Conservation (phyloP, 2,113 vertebrate species). For the Toxostoma redivivum region DNA sequence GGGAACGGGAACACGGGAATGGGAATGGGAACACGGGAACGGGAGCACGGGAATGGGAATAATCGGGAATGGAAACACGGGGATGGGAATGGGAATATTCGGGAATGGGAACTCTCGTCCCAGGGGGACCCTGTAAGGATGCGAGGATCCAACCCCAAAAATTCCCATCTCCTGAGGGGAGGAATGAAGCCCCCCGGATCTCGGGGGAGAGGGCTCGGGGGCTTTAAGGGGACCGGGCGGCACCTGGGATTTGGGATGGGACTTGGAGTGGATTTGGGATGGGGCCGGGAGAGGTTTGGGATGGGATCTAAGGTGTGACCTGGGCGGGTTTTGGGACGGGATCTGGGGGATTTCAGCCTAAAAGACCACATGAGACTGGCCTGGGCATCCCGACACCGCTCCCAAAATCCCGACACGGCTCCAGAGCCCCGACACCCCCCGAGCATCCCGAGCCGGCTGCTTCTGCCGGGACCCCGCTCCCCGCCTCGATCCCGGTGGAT, state of each 20-base stretch:
- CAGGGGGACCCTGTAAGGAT: neutral
- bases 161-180: neutral
- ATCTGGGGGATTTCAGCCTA: neutral
- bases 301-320: too few relatives aligned
- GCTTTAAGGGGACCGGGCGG: neutral
- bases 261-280: neutral
- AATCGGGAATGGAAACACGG: too few relatives aligned
- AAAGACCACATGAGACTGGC: neutral
- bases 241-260: neutral
- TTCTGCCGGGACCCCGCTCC: neutral
- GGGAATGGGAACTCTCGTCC: accelerated
- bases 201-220: neutral
- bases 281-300: neutral
- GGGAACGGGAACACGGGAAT: neutral
- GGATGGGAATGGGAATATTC: neutral
- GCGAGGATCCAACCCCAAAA: accelerated
- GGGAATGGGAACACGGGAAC: neutral
- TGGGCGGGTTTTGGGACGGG: neutral
- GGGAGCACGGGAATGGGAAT: neutral
- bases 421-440: neutral
- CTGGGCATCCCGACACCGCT: accelerated
- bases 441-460: neutral
- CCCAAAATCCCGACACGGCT: neutral
- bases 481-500: neutral
- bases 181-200: accelerated